A percentile compares a stretch with the other conserved stretches of the same genome.
Conservation (phyloP, 2,888 invertebrate species). For the Thalpophila matura region DNA sequence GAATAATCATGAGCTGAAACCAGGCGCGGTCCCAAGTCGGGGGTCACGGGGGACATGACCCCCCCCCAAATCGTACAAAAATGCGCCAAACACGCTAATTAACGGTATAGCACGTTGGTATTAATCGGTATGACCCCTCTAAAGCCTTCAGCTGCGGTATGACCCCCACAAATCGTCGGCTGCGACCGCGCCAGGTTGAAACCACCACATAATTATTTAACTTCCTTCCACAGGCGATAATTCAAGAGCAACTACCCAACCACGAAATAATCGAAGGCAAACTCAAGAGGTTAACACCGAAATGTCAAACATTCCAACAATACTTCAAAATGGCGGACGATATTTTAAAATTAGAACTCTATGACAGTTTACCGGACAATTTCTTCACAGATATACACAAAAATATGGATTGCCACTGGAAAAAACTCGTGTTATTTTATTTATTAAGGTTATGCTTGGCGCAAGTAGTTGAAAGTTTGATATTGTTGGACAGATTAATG, state of each 20-base stretch:
- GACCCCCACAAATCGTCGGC: no score
- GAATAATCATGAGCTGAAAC: no score
- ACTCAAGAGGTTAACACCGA: conserved; percentile 92
- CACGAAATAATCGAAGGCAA: conserved; percentile 82
- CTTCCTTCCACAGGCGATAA: conserved; percentile 77
- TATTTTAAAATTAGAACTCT: conserved; percentile 90
- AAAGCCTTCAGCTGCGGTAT: no score
- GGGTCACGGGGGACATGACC: no score
- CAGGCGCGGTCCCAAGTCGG: no score
- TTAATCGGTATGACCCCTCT: no score
- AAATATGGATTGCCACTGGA: conserved; percentile 79
- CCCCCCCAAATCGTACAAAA: no score
- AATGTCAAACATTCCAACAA: conserved; percentile 92
- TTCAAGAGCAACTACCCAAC: conserved; percentile 75
- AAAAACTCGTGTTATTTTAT: conserved; percentile 94
- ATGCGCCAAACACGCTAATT: no score
- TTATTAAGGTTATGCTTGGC: conserved; percentile 94
- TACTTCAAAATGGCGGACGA: conserved; percentile 93
- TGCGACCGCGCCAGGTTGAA: no score
- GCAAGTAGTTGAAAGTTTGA: conserved; percentile 95
- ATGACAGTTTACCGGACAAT: conserved; percentile 77
- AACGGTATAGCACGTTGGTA: no score
- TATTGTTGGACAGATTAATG: conserved; percentile 95
- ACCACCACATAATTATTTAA: not conserved
- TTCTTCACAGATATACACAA: conserved; percentile 69